phyloP scores from a whole-genome alignment of 2,888 invertebrate genomes.

The Dichetophora obliterata region DNA sequence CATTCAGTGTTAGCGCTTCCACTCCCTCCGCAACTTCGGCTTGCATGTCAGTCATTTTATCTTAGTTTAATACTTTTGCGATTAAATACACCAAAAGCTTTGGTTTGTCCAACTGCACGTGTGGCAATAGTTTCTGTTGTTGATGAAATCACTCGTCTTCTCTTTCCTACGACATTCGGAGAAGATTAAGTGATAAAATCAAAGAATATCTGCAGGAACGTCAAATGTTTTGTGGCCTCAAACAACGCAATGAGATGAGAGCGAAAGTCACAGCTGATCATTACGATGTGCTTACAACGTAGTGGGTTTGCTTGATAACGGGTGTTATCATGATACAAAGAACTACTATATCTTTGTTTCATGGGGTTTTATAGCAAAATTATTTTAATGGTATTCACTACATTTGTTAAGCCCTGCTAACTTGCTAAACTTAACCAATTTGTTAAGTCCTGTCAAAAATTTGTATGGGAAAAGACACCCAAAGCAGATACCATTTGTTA shows the following conservation, averaged over 20 bases:
- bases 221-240: neutral
- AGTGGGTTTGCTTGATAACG: neutral
- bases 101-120: slow-evolving; percentile 48
- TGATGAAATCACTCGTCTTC: slow-evolving; percentile 2
- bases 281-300: neutral
- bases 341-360: too few relatives aligned
- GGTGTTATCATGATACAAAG: neutral
- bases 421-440: too few relatives aligned
- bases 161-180: neutral
- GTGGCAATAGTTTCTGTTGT: slow-evolving; percentile 20
- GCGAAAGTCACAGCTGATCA: neutral
- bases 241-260: neutral
- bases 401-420: too few relatives aligned
- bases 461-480: too few relatives aligned
- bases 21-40: slow-evolving; percentile 57
- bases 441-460: too few relatives aligned
- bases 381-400: too few relatives aligned
- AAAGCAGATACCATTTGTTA: too few relatives aligned
- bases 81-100: neutral
- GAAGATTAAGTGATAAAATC: neutral
- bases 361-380: too few relatives aligned
- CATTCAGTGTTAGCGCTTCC: slow-evolving; percentile 64
- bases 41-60: slow-evolving; percentile 52
- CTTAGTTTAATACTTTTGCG: neutral
- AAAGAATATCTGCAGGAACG: neutral